Conservation (phyloP, 2,113 vertebrate species). For the Tauraco erythrolophus region DNA sequence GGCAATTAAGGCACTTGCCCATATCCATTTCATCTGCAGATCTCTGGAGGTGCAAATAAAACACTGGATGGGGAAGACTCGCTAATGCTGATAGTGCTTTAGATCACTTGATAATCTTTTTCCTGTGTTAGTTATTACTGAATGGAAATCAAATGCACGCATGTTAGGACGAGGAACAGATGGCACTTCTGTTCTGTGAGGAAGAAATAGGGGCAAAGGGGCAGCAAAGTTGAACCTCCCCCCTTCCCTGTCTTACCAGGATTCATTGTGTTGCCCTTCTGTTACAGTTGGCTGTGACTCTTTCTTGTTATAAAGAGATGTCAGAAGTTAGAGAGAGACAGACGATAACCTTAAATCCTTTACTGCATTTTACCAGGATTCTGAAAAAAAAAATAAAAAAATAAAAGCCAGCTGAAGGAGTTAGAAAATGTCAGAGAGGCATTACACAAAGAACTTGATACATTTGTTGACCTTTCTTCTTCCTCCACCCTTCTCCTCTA, state of each 20-base stretch:
- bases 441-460: conserved; percentile 56
- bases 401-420: conserved; percentile 36
- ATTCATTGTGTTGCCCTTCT: conserved; percentile 69
- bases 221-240: conserved; percentile 62
- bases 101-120: conserved; percentile 69
- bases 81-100: conserved; percentile 29
- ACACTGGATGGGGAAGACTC: conserved; percentile 6
- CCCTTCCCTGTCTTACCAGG: conserved; percentile 42
- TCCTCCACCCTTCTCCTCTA: conserved; percentile 54
- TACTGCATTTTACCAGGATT: conserved; percentile 55
- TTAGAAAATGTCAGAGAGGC: conserved; percentile 59
- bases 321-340: conserved; percentile 65
- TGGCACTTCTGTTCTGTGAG: conserved; percentile 72
- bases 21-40: neutral
- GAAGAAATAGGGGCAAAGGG: conserved; percentile 61
- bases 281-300: conserved; percentile 70
- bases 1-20: neutral
- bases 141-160: conserved; percentile 70
- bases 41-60: conserved; percentile 36
- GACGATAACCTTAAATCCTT: conserved; percentile 68
- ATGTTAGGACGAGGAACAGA: conserved; percentile 71
- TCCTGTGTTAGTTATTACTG: conserved; percentile 61
- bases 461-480: conserved; percentile 71
- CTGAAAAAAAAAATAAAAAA: conserved; percentile 55
- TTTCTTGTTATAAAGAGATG: conserved; percentile 73